A percentile compares a stretch with the other conserved stretches of the same genome.
phyloP scores from a whole-genome alignment of 2,113 vertebrate species.

The Mesocricetus auratus region DNA sequence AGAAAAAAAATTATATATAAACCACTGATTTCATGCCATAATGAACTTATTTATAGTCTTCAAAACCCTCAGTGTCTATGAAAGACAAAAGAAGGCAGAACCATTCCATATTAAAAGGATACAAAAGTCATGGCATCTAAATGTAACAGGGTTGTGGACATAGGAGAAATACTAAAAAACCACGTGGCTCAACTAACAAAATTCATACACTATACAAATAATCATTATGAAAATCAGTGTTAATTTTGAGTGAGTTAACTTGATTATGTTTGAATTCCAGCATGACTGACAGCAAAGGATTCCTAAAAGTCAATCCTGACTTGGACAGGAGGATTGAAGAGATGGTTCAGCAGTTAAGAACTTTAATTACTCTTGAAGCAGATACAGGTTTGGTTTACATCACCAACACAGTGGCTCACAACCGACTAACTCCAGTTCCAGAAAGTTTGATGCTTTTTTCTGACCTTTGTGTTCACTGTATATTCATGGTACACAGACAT shows the following conservation, averaged over 20 bases:
- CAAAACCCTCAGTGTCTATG: neutral
- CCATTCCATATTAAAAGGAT: neutral
- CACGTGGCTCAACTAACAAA: neutral
- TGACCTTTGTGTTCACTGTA: neutral
- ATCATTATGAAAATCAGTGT: neutral
- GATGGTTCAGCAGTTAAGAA: neutral
- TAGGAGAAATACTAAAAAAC: neutral
- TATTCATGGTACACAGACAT: neutral
- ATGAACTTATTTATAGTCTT: slow-evolving; percentile 15
- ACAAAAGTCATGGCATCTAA: neutral
- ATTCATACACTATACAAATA: slow-evolving; percentile 28
- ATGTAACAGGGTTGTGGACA: neutral
- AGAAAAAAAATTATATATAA: neutral
- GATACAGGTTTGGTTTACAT: neutral
- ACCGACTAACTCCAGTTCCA: neutral
- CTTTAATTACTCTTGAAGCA: neutral
- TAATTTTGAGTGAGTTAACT: slow-evolving; percentile 24
- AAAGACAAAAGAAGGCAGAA: slow-evolving; percentile 45
- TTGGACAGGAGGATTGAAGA: neutral
- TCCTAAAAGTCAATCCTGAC: slow-evolving; percentile 33
- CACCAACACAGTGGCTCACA: too few relatives aligned
- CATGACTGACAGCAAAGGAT: neutral
- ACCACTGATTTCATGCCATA: neutral
- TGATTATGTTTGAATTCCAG: slow-evolving; percentile 56
- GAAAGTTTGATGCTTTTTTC: neutral